Evolutionary conservation across 2,113 vertebrate species (phyloP), one percentile per base, ranked within the genome.

Genomic region (Sinosuthora webbiana): DNA sequence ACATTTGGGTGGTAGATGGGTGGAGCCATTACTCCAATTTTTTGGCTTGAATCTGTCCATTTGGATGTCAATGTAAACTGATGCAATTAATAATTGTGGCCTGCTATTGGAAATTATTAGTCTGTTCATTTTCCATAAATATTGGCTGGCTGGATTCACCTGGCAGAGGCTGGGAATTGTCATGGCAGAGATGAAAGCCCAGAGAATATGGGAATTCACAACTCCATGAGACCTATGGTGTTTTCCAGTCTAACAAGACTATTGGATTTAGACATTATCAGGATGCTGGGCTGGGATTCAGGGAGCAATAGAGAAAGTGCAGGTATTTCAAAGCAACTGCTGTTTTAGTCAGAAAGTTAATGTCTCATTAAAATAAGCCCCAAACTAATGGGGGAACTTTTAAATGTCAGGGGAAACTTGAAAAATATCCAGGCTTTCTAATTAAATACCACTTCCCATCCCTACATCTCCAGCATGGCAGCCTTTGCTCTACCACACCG

Each of bases 31-130:
- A 96, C 90, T 98, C 96, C 93, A 67, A 45, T 95, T 96, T 97
- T 90, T 93, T 97, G 97, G 89, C 91, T 96, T 11, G 0, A 87
- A 83, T 86, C 65, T 20, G 67, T 96, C 93, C 59, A 59, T 90
- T 85, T 97, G 96, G 90, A 93, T 96, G 95, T 96, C 87, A 93
- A 17, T 1, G 27, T 96, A 89, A 90, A 88, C 95, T 71, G n/a
- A 92, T 95, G 96, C 94, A 97, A 84, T 91, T 95, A 95, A 91
- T 93, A 96, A 95, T 82, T 8, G 0, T 94, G 88, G 95, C 94
- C 84, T 5, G 4, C 96, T 95, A 93, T 95, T 97, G 96, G 96
- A 98, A 98, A 97, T 92, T 75, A 95, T 97, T 96, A 80, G 74
- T 91, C 82, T 81, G 68, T 67, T 95, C 74, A 16, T 95, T 68